A percentile compares a stretch with the other conserved stretches of the same genome.
Conservation (phyloP, 2,113 vertebrate species). For the Cichladusa arquata region DNA sequence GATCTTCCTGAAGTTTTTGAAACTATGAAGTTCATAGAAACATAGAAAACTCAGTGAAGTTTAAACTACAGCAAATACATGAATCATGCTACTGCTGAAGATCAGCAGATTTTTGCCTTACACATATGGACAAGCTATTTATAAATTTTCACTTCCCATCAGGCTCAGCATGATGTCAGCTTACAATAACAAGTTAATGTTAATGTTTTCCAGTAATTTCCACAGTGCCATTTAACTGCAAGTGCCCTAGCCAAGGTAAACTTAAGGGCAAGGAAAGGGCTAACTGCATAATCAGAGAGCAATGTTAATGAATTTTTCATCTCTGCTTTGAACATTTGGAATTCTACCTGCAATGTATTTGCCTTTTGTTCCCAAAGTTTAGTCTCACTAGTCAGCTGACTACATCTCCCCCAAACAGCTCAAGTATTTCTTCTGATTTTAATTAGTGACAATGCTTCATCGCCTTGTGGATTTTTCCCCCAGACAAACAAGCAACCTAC, state of each 20-base stretch:
- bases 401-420: not conserved
- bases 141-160: constrained; percentile 75
- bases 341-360: constrained; percentile 23
- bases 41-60: not conserved
- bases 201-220: constrained; percentile 82
- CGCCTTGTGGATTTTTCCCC: not conserved
- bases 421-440: constrained; percentile 32
- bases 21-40: not conserved
- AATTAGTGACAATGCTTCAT: constrained; percentile 16
- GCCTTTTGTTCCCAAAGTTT: not conserved
- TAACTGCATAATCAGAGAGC: constrained; percentile 68
- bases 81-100: constrained; percentile 49
- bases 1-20: not conserved
- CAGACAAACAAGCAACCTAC: constrained; percentile 11
- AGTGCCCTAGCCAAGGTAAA: constrained; percentile 74
- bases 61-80: constrained; percentile 49
- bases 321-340: constrained; percentile 64
- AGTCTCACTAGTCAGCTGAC: not conserved
- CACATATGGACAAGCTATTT: constrained; percentile 73
- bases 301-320: constrained; percentile 63
- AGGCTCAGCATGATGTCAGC: constrained; percentile 70
- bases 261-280: constrained; percentile 63
- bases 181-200: constrained; percentile 80
- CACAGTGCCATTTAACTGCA: constrained; percentile 72
- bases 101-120: constrained; percentile 68